Evolutionary conservation across 2,113 vertebrate genomes (phyloP), one percentile per base, ranked within the genome.

Genomic region (Pedetes capensis): DNA sequence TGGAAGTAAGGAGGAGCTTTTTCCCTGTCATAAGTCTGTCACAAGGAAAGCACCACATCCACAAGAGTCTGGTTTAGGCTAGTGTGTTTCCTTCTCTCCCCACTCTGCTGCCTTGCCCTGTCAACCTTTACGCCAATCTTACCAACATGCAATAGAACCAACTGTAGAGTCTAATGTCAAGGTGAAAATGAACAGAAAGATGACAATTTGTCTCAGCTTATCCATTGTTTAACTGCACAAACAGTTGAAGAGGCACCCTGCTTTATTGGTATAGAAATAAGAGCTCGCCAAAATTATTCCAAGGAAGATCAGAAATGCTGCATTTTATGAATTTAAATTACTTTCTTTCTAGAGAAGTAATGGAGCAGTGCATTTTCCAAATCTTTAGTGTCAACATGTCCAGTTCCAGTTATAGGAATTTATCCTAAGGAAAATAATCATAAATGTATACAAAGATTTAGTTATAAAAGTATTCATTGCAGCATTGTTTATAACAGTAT

Each of bases 401-500:
- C 25, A 76, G 44, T 57, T 78, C 17, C 25, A 76, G 44, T 57
- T 81, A 42, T 11, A 93, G 42, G 23, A 89, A 94, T 95, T 76
- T 57, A 90, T 83, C 27, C 69, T 51, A 80, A 80, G 80, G 66
- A 71, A 85, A 91, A 91, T 1, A 79, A 87, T 76, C 51, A 76
- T 69, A 53, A 94, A 76, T 47, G 17, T 61, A n/a, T 57, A 75
- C n/a, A 53, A 84, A 51, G n/a, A 59, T 42, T 93, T 95, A 53
- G 37, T 79, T 91, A 78, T 32, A 74, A 37, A 90, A 86, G 6
- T 93, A 32, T 55, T 87, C n/a, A 63, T 44, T 74, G 53, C 34
- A 76, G n/a, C 49, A 44, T 93, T 91, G 63, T 80, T 94, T 93
- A 47, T 89, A 93, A 76, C 14, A n/a, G 23, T 51, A 9, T 81